Evolutionary conservation across 2,797 vertebrate species (phyloP), one percentile per base, ranked within the genome.

Genomic region (Trematomus bernacchii): DNA sequence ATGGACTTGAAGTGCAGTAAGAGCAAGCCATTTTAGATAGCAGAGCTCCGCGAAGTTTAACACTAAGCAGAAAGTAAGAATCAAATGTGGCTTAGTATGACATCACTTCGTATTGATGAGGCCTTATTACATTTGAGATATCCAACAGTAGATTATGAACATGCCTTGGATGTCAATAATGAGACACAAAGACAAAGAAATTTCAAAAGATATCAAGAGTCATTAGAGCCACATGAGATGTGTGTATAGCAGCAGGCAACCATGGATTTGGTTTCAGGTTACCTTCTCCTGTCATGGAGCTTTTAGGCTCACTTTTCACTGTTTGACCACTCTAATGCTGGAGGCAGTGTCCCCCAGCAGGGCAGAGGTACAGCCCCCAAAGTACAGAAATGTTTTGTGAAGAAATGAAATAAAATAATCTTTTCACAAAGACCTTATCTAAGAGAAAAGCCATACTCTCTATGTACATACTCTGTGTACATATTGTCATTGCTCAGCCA

Each of bases 181-280:
- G 86, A 92, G 86, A 87, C 78, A 72, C 85, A 92, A 87, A 90
- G 78, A 90, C 72, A 77, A 79, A 91, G 83, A 92, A 87, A 89
- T 91, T 90, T 92, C 81, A 85, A 91, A 90, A 93, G 90, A 94
- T 92, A 92, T 92, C 82, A 84, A 80, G 87, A 88, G 95, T 96
- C 95, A 95, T 96, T 96, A 96, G 90, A 95, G 87, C 89, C 85
- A 89, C 93, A 94, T 91, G 89, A 96, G 89, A 92, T 93, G 94
- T 94, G 94, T 93, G 94, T 94, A 95, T 92, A 92, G 86, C 97
- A 97, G 96, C 95, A 87, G 66, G 96, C 95, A 95, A 93, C 94
- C 94, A 98, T 97, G 94, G 97, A 97, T 98, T 97, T 96, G 94
- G 94, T 96, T 95, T 98, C 96, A 92, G 91, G 96, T 99, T 98